Evolutionary conservation across 64 coral and sea anemone genomes (phyloP), one percentile per base, ranked within the genome.

Genomic region (Stylophora pistillata): DNA sequence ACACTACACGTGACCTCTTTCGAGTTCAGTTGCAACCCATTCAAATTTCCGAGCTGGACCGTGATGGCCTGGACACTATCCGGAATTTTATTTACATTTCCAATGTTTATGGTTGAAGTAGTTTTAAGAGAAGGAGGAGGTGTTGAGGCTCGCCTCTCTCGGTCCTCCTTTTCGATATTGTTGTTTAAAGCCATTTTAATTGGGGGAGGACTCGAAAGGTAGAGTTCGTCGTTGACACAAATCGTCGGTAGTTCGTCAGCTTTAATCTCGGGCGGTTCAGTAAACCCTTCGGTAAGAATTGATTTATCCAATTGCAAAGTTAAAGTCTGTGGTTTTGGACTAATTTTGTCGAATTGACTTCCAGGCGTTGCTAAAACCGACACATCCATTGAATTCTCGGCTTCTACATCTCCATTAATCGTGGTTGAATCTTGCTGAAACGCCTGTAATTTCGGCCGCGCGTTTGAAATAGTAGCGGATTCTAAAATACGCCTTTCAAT

Each of bases 131-230:
- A 71, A 4, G 58, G 64, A 12, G 20, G 60, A 12, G 20, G 60
- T 53, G 80, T 63, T 20, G 12, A 27, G 15, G 4, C 58, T 33
- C 66, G 18, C 15, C 28, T 33, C 14, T 84, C 29, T 53, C 31
- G 41, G 37, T 84, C 80, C 18, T 53, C 52, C n/a, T 84, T 84
- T 62, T 84, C 80, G 5, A 84, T 84, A 15, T 84, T 84, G 62
- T 81, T 84, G 21, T 84, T 84, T 1, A 69, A 53, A 20, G 60
- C 53, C 21, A 53, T 0, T 10, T 32, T 0, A 70, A 37, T 53
- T 53, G 80, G 61, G 15, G 80, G 34, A 53, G 80, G 80, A 70
- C 60, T 68, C 3, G 80, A 53, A 15, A 70, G 10, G 20, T 27
- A 69, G 1, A 84, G 21, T 25, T 84, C 60, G 37, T 84, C 80